Evolutionary conservation across 2,888 invertebrate species (phyloP), one percentile per base, ranked within the genome.

Genomic region (Drosophila parthenogenetica): DNA sequence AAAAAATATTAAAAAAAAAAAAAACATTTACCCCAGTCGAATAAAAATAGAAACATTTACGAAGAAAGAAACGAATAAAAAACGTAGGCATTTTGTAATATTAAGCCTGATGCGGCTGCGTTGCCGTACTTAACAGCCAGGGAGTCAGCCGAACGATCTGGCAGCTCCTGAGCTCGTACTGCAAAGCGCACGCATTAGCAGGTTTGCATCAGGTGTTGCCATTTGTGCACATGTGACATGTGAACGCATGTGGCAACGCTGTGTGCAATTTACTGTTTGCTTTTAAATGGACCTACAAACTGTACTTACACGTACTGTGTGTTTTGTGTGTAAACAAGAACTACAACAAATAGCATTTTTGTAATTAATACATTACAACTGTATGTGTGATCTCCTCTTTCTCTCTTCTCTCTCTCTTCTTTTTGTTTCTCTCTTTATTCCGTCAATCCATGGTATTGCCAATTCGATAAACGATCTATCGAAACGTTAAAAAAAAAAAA

Each of bases 301-400:
- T 61, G 69, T 71, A 73, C 62, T 58, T 69, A 75, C 84, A 81
- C 79, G 81, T 81, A 84, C 82, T 74, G 77, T 81, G 77, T 86
- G 81, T 86, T 83, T 83, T 83, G 83, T 83, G 81, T 86, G 75
- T 75, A 82, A 76, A 76, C 68, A 74, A 77, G 63, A 69, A 86
- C 48, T 69, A 81, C 73, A 66, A 77, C 72, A 79, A 77, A 80
- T 76, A 81, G 62, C 69, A 72, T 67, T 73, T 84, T 79, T 82
- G 85, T 87, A 81, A 87, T 81, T 70, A 81, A 85, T 83, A 79
- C 87, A 83, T 87, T 85, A 79, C 87, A 85, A 85, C 86, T 85
- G 87, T 87, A 85, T 85, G 85, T 85, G 88, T 85, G 87, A 85
- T 87, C 84, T 86, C 81, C 86, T 86, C 86, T 85, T 82, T 85